A percentile compares a stretch with the other conserved stretches of the same genome.
phyloP scores from a whole-genome alignment of 2,797 vertebrate species.

The Telmatherina bonti region DNA sequence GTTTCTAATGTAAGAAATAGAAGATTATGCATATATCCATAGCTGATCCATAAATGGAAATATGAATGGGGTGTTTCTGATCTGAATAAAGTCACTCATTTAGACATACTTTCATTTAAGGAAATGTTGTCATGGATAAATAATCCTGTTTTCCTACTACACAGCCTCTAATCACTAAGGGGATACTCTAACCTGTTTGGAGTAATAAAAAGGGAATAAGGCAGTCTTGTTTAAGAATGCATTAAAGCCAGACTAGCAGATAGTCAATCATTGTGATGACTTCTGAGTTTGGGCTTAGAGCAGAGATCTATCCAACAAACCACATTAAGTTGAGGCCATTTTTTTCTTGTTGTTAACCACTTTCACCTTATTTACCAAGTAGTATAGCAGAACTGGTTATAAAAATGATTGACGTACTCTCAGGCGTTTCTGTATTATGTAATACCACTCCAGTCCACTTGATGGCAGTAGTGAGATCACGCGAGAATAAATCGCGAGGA shows the following conservation, averaged over 20 bases:
- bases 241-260: neutral
- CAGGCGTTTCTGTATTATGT: neutral
- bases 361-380: neutral
- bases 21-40: neutral
- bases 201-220: neutral
- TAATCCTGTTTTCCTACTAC: neutral
- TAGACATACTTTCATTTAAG: neutral
- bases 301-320: neutral
- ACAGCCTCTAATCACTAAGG: neutral
- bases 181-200: neutral
- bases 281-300: neutral
- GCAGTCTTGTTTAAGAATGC: neutral
- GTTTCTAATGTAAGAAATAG: neutral
- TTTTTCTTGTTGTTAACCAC: neutral
- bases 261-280: neutral
- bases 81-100: neutral
- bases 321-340: neutral
- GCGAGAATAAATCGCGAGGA: neutral
- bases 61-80: neutral
- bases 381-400: too few relatives aligned
- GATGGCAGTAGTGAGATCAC: conserved; percentile 5
- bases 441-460: conserved; percentile 42
- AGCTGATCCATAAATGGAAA: neutral
- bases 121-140: neutral
- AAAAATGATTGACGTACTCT: too few relatives aligned